phyloP scores from a whole-genome alignment of 2,113 vertebrate genomes.

The Pedetes capensis region DNA sequence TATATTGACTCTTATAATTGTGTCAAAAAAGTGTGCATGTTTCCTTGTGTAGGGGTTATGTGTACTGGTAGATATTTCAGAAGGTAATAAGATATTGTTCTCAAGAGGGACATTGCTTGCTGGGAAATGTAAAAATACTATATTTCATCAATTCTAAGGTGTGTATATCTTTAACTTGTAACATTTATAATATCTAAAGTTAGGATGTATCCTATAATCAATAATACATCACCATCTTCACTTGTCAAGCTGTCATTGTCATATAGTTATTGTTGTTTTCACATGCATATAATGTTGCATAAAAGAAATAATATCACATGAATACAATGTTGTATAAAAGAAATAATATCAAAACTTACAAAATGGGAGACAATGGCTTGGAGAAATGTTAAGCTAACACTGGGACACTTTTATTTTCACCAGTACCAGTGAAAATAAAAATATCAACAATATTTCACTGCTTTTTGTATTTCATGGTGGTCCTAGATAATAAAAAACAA shows the following conservation, averaged over 20 bases:
- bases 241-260: not conserved
- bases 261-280: not conserved
- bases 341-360: not conserved
- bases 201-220: not conserved
- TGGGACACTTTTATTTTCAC: not conserved
- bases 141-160: not conserved
- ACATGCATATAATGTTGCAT: not conserved
- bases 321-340: not conserved
- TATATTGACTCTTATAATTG: not conserved
- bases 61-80: not conserved
- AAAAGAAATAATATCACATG: rapidly evolving
- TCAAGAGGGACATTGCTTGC: not conserved
- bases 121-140: not conserved
- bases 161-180: not conserved
- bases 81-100: not conserved
- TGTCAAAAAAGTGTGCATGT: not conserved
- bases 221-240: not conserved
- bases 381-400: not conserved
- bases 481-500: too few relatives aligned
- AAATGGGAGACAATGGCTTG: not conserved
- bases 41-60: not conserved
- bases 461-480: too few relatives aligned
- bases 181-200: not conserved
- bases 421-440: too few relatives aligned
- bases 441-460: too few relatives aligned